A percentile compares a stretch with the other conserved stretches of the same genome.
Evolutionary conservation across 1,140 invertebrate genomes (phyloP).

Genomic region (Tribolium castaneum): DNA sequence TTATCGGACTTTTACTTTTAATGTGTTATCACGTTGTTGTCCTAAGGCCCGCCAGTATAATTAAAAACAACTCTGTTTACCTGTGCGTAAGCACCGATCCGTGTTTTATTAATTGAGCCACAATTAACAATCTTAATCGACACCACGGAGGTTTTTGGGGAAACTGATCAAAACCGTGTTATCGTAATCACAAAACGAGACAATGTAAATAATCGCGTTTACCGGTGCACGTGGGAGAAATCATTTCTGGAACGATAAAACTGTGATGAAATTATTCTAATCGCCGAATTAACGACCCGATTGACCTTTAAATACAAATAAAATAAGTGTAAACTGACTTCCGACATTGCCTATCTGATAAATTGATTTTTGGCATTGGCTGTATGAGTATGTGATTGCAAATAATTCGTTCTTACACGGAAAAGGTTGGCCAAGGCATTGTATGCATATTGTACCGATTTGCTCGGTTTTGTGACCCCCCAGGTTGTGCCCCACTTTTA

Average conservation of each 20-base stretch:
- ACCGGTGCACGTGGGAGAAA: not conserved
- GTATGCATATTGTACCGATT: not conserved
- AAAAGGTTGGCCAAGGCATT: not conserved
- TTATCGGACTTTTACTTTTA: constrained; percentile 17
- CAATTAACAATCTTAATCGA: not conserved
- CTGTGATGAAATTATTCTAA: not conserved
- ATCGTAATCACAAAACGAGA: not conserved
- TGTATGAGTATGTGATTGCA: no score
- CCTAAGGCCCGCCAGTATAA: not conserved
- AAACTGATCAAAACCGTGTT: not conserved
- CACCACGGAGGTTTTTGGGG: not conserved
- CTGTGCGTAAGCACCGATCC: not conserved
- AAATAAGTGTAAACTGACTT: not conserved
- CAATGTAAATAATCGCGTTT: constrained; percentile 10
- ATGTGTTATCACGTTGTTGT: not conserved
- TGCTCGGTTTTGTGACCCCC: not conserved
- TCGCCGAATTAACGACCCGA: not conserved
- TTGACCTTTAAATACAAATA: not conserved
- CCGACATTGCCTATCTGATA: no score
- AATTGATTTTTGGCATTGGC: no score
- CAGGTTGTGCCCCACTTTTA: not conserved
- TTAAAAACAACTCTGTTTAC: not conserved
- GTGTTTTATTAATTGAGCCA: not conserved
- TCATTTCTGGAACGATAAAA: not conserved
- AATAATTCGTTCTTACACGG: not conserved